These are phyloP conservation scores for Seriola quinqueradiata DNA, from an alignment of 2,113 vertebrate genomes.

Conservation along the genomic window DNA sequence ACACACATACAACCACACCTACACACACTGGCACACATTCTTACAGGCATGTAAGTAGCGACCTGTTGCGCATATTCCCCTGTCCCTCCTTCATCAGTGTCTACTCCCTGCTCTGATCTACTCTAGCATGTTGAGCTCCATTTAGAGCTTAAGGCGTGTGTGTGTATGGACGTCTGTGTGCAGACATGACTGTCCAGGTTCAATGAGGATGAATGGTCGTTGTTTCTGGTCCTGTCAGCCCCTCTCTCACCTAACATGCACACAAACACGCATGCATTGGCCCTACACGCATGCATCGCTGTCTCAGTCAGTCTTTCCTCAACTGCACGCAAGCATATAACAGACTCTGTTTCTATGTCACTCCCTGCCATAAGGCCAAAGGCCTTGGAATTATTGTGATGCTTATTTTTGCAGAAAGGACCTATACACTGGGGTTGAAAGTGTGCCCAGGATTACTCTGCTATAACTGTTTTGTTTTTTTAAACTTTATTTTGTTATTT, in stretches of 20 bases:
- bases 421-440: conserved; percentile 3
- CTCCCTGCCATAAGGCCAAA: conserved; percentile 28
- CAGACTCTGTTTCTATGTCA: conserved; percentile 55
- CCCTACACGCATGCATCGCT: conserved; percentile 72
- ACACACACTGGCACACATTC: conserved; percentile 32
- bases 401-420: conserved; percentile 16
- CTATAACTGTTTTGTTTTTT: conserved; percentile 14
- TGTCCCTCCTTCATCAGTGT: conserved; percentile 57
- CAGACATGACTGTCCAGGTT: conserved; percentile 30
- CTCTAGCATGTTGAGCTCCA: conserved; percentile 70
- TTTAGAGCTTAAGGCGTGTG: conserved; percentile 50
- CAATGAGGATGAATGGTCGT: conserved; percentile 39
- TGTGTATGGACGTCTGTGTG: conserved; percentile 23
- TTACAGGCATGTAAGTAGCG: conserved; percentile 73
- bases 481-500: neutral
- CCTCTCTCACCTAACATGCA: conserved; percentile 22
- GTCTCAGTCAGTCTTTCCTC: conserved; percentile 50
- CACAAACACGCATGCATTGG: conserved; percentile 62
- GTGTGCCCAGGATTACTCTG: conserved; percentile 27
- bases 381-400: conserved; percentile 21
- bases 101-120: conserved; percentile 48
- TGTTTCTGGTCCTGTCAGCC: conserved; percentile 55
- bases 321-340: conserved; percentile 56
- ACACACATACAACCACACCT: conserved; percentile 34
- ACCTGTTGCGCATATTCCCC: conserved; percentile 38